Percentiles rank a stretch among this genome's conserved stretches.
phyloP scores from a whole-genome alignment of 2,797 vertebrate species.

The Syndactyla subalaris region DNA sequence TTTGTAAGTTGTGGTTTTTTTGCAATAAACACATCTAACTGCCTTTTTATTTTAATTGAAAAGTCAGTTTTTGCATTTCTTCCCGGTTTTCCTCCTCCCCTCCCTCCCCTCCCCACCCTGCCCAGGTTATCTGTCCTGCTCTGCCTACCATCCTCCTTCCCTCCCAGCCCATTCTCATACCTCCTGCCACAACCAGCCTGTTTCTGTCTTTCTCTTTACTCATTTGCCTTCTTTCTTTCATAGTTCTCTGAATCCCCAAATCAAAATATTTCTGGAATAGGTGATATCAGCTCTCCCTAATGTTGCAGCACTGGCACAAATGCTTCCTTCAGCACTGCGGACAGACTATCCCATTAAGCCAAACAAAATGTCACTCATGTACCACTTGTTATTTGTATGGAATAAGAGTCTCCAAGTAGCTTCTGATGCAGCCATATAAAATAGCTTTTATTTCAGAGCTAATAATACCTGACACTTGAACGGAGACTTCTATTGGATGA shows the following conservation, averaged over 20 bases:
- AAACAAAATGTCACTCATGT: constrained; percentile 13
- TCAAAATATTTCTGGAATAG: neutral
- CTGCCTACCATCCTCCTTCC: neutral
- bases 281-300: neutral
- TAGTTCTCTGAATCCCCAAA: neutral
- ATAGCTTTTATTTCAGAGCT: constrained; percentile 16
- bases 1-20: constrained; percentile 25
- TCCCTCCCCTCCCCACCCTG: neutral
- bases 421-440: constrained; percentile 39
- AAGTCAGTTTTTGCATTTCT: neutral
- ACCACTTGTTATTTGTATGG: neutral
- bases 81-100: neutral
- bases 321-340: neutral
- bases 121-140: neutral
- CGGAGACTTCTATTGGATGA: constrained; percentile 17
- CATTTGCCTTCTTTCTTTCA: neutral
- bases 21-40: neutral
- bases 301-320: neutral
- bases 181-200: neutral
- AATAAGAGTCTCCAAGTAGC: neutral
- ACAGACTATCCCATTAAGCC: neutral
- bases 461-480: constrained; percentile 39
- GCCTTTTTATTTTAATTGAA: neutral
- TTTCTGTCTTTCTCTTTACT: neutral
- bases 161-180: neutral